Percentiles rank a stretch among this genome's conserved stretches.
Evolutionary conservation across 2,113 vertebrate species (phyloP).

Genomic region (Ailurus styani): DNA sequence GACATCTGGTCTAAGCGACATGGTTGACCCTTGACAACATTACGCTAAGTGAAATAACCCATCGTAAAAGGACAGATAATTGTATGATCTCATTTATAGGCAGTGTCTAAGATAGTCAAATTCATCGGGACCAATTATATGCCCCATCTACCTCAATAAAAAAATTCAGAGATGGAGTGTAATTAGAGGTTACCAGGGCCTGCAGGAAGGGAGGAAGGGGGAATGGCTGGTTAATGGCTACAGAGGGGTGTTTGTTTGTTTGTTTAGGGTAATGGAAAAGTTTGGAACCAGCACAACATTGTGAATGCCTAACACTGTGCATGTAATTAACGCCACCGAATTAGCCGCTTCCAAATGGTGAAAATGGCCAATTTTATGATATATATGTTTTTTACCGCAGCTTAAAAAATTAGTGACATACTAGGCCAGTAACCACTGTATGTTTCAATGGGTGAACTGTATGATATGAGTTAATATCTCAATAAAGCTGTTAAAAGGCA

Average conservation of each 20-base stretch:
- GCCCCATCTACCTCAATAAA: not conserved
- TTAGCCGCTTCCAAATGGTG: not conserved
- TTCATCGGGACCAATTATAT: not conserved
- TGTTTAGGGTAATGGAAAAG: not conserved
- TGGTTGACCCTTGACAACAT: not conserved
- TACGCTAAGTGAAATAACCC: not conserved
- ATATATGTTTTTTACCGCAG: not conserved
- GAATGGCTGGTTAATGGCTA: not conserved
- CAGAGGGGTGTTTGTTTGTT: not conserved
- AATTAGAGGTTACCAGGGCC: not conserved
- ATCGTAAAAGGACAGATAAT: not conserved
- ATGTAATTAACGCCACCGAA: not conserved
- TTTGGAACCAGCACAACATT: not conserved
- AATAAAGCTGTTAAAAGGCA: not conserved
- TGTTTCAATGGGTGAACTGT: not conserved
- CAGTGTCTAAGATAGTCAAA: not conserved
- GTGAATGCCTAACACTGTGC: too few relatives aligned
- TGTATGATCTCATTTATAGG: fast-evolving
- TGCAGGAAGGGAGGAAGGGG: too few relatives aligned
- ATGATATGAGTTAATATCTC: not conserved
- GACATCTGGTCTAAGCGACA: not conserved
- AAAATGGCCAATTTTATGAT: not conserved
- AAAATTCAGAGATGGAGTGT: not conserved
- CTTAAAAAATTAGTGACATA: not conserved
- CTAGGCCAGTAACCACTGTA: not conserved